Percentiles rank a stretch among this genome's conserved stretches.
Conservation (phyloP, 2,113 vertebrate species). For the Cercocebus atys region DNA sequence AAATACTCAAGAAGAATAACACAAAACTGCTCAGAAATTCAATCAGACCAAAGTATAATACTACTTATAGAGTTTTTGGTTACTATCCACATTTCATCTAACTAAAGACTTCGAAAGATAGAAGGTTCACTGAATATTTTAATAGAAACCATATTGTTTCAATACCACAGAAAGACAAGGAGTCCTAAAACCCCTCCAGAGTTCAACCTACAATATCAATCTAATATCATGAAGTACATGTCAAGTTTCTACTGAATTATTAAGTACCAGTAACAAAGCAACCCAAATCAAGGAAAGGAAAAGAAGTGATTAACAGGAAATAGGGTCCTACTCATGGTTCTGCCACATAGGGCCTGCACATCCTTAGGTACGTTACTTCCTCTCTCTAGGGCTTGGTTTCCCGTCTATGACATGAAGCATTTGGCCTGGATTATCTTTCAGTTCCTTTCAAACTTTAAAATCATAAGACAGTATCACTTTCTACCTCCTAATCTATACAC, state of each 20-base stretch:
- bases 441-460: slow-evolving; percentile 40
- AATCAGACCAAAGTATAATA: background rate
- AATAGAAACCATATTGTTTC: slow-evolving; percentile 39
- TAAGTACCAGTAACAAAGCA: background rate
- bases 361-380: background rate
- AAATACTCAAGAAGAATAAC: background rate
- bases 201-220: slow-evolving; percentile 51
- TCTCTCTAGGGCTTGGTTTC: background rate
- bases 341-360: background rate
- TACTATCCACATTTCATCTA: background rate
- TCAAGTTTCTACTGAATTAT: slow-evolving; percentile 45
- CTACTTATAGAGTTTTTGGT: background rate
- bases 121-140: slow-evolving; percentile 19
- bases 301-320: background rate
- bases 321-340: background rate
- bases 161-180: slow-evolving; percentile 43
- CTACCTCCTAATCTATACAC: background rate
- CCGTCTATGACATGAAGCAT: background rate
- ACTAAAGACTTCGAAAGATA: slow-evolving; percentile 25
- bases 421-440: background rate
- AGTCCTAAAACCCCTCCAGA: slow-evolving; percentile 48
- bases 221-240: slow-evolving; percentile 65
- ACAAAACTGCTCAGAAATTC: slow-evolving; percentile 11
- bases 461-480: background rate
- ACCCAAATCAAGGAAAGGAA: background rate